A percentile compares a stretch with the other conserved stretches of the same genome.
These are phyloP conservation scores for Meghimatium bilineatum DNA, from an alignment of 2,888 invertebrate genomes.

Conservation along the genomic window DNA sequence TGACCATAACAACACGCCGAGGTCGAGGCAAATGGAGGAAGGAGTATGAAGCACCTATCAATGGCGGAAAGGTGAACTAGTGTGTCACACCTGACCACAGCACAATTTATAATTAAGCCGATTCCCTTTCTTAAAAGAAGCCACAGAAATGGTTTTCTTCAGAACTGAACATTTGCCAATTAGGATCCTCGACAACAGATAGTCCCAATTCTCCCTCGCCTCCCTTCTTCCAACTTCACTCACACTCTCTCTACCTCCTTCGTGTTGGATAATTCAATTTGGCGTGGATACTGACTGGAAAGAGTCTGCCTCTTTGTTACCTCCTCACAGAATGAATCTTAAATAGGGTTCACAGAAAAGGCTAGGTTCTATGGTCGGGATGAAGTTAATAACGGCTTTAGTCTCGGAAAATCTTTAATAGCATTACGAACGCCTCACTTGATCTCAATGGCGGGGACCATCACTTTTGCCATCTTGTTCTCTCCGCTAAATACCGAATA, in stretches of 20 bases:
- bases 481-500: slow-evolving; percentile 20
- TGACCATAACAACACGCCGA: slow-evolving; percentile 23
- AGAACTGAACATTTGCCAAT: slow-evolving; percentile 34
- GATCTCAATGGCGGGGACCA: slow-evolving; percentile 42
- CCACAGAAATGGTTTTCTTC: not conserved
- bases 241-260: not conserved
- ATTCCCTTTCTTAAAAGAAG: not conserved
- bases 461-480: slow-evolving; percentile 35
- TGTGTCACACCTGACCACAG: slow-evolving; percentile 17
- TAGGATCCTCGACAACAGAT: slow-evolving; percentile 29
- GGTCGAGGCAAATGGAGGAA: slow-evolving; percentile 20
- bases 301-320: slow-evolving; percentile 22
- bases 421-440: slow-evolving; percentile 51
- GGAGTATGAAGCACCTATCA: slow-evolving; percentile 40
- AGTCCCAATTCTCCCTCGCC: slow-evolving; percentile 31
- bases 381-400: slow-evolving; percentile 50
- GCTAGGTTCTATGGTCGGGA: slow-evolving; percentile 43
- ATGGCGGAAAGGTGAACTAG: not conserved
- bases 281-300: slow-evolving; percentile 19
- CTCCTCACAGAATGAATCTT: slow-evolving; percentile 3
- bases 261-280: slow-evolving; percentile 32
- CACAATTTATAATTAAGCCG: slow-evolving; percentile 36
- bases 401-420: slow-evolving; percentile 47
- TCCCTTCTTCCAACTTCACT: not conserved
- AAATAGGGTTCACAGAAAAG: slow-evolving; percentile 20